A percentile compares a stretch with the other conserved stretches of the same genome.
Conservation (phyloP, 2,888 invertebrate genomes). For the Cephus pygmeus region DNA sequence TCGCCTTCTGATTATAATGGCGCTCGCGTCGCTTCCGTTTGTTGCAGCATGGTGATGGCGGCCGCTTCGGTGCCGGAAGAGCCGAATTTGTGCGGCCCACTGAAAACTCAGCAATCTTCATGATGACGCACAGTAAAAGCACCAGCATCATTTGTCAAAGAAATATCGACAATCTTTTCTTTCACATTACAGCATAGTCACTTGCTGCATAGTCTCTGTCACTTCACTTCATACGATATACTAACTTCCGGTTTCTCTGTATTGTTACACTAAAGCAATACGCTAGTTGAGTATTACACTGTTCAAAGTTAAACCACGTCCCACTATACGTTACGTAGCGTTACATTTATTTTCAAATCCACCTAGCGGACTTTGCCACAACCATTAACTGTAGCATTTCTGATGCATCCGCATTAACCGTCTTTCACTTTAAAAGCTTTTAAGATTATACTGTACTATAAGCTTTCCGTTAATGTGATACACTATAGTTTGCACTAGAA, state of each 20-base stretch:
- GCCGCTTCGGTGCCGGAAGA: conserved; percentile 42
- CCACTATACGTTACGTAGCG: background rate
- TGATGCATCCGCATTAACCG: background rate
- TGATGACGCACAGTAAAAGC: conserved; percentile 71
- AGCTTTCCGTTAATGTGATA: background rate
- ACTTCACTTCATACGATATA: background rate
- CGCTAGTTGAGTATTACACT: background rate
- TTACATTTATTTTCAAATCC: background rate
- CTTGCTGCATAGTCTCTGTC: conserved; percentile 6
- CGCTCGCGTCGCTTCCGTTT: conserved; percentile 46
- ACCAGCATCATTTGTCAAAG: conserved; percentile 69
- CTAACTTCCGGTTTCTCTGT: background rate
- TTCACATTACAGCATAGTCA: conserved; percentile 47
- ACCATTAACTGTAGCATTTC: background rate
- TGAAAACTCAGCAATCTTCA: conserved; percentile 73
- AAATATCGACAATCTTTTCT: conserved; percentile 31
- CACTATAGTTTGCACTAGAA: background rate
- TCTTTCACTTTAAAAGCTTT: background rate
- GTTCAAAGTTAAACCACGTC: background rate
- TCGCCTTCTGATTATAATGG: conserved; percentile 38
- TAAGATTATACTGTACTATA: background rate
- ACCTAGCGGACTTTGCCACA: background rate
- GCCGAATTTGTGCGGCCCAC: conserved; percentile 52
- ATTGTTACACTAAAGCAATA: background rate
- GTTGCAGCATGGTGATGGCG: conserved; percentile 46